Evolutionary conservation across 1,140 invertebrate species (phyloP), one percentile per base, ranked within the genome.

Genomic region (Drosophila subpulchrella): DNA sequence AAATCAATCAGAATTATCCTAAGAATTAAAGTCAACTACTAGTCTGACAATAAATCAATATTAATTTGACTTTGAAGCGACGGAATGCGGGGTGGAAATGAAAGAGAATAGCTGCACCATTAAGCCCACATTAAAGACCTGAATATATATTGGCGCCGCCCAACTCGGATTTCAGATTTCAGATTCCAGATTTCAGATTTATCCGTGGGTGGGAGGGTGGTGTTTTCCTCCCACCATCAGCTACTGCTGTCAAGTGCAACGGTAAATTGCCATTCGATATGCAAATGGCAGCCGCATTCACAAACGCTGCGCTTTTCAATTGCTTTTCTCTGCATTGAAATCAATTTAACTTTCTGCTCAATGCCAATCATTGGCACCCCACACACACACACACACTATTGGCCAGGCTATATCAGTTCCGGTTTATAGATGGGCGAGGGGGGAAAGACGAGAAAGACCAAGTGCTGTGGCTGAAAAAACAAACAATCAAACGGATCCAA

Each of bases 311-410:
- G 83, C 83, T 79, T 86, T 86, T 86, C 83, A 79, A 88, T 88
- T 88, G 83, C 80, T 60, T 75, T 75, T 76, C 62, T 71, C 66
- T 79, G 79, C 82, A 88, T 86, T 83, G 83, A 86, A 88, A 88
- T 83, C 83, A 88, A 88, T 86, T 86, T 86, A 88, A 88, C 83
- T 86, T 86, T 86, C 83, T 88, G 83, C 71, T 86, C 79, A 86
- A 88, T 77, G 83, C 75, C 83, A 86, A 86, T 86, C 83, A 86
- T 86, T 88, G 83, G 75, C 83, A 88, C 83, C 54, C 54, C 58
- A 67, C 78, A 73, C 66, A 59, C 53, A 46, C 48, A 44, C 24
- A 75, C 68, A 50, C 47, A 63, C 58, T n/a, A 60, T 50, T 0
- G 36, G 38, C 46, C 46, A 34, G 55, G 41, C 63, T 54, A 42